Evolutionary conservation across 2,888 invertebrate species (phyloP).

Genomic region (Norana najaformis): DNA sequence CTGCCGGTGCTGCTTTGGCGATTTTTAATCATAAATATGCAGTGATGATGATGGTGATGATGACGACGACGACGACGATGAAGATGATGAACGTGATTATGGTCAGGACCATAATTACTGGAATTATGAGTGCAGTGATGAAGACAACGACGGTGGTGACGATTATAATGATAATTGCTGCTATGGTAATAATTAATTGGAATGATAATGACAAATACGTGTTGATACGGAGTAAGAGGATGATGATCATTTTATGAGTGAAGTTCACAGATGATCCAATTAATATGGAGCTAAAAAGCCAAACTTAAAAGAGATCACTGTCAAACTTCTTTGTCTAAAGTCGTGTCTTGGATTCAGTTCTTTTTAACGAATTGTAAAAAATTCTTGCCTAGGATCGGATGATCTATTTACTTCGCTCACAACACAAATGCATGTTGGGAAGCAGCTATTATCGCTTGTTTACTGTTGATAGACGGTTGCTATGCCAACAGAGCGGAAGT

Average conservation of each 20-base stretch:
- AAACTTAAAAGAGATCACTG: no score
- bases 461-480: conserved; percentile 5
- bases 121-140: not conserved
- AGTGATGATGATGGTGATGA: not conserved
- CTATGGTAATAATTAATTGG: not conserved
- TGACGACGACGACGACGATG: not conserved
- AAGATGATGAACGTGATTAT: not conserved
- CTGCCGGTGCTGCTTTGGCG: not conserved
- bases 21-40: not conserved
- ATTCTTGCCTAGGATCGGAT: not conserved
- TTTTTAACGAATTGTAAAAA: not conserved
- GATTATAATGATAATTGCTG: not conserved
- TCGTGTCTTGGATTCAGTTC: not conserved
- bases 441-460: not conserved
- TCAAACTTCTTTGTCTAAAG: not conserved
- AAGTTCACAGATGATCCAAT: not conserved
- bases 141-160: not conserved
- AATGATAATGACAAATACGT: no score
- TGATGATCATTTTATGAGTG: not conserved
- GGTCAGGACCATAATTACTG: not conserved
- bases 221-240: no score
- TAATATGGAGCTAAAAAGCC: no score
- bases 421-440: not conserved
- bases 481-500: not conserved
- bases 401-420: not conserved